Percentiles rank a stretch among this genome's conserved stretches.
phyloP scores from a whole-genome alignment of 2,888 invertebrate genomes.

The Linnaemya tessellans region DNA sequence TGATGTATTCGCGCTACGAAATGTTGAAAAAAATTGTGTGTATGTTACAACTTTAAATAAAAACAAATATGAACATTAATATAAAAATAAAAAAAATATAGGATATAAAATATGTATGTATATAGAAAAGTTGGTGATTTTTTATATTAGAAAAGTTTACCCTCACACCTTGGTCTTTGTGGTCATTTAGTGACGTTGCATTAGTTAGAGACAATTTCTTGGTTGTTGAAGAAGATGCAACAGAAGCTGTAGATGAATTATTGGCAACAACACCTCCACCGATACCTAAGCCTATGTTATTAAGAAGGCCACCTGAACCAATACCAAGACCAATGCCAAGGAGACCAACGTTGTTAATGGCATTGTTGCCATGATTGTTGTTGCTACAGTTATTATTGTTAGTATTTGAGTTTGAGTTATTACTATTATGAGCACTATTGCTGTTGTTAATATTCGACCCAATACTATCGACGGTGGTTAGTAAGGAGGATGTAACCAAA shows the following conservation, averaged over 20 bases:
- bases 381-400: slow-evolving; percentile 83
- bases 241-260: slow-evolving; percentile 60
- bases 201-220: slow-evolving; percentile 70
- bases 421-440: slow-evolving; percentile 72
- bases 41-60: slow-evolving; percentile 24
- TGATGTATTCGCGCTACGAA: not conserved
- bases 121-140: slow-evolving; percentile 27
- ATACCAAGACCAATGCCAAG: slow-evolving; percentile 71
- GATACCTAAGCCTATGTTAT: slow-evolving; percentile 72
- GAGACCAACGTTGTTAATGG: slow-evolving; percentile 70
- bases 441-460: slow-evolving; percentile 68
- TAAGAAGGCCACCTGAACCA: slow-evolving; percentile 71
- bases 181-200: slow-evolving; percentile 78
- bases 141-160: slow-evolving; percentile 80
- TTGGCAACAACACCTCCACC: slow-evolving; percentile 62
- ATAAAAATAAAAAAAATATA: slow-evolving; percentile 1
- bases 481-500: slow-evolving; percentile 67
- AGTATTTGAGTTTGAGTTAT: slow-evolving; percentile 74
- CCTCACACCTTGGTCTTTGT: slow-evolving; percentile 84
- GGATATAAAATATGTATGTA: slow-evolving; percentile 31
- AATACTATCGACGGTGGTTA: slow-evolving; percentile 71
- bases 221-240: slow-evolving; percentile 81
- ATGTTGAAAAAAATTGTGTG: not conserved
- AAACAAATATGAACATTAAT: slow-evolving; percentile 20
- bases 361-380: slow-evolving; percentile 73